Conservation (phyloP, 2,888 invertebrate genomes). For the Dascillus cervinus region DNA sequence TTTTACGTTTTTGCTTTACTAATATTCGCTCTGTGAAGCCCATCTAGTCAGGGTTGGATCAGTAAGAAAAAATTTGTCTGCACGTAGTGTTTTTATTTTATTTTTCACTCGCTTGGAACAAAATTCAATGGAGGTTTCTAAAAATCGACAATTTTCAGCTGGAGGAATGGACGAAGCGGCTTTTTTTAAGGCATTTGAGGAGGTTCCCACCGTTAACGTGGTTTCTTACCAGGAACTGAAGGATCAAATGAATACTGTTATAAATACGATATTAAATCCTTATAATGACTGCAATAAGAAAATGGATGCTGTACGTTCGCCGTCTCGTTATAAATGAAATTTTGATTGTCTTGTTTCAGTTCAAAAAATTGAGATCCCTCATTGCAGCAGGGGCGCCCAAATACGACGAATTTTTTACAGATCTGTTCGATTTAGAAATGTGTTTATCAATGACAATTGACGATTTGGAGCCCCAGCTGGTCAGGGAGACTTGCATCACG, state of each 20-base stretch:
- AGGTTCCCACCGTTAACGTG: slow-evolving; percentile 72
- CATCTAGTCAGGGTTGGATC: slow-evolving; percentile 34
- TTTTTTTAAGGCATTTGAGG: slow-evolving; percentile 79
- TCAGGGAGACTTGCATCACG: slow-evolving; percentile 92
- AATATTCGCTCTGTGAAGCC: slow-evolving; percentile 28
- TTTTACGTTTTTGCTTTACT: slow-evolving; percentile 15
- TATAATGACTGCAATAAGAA: slow-evolving; percentile 91
- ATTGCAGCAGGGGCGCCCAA: slow-evolving; percentile 68
- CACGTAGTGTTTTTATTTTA: slow-evolving; percentile 30
- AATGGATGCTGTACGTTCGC: slow-evolving; percentile 74
- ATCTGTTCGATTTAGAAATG: slow-evolving; percentile 71
- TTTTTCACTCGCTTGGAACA: no score
- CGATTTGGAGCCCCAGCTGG: slow-evolving; percentile 86
- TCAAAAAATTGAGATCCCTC: slow-evolving; percentile 79
- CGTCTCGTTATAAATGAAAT: background rate
- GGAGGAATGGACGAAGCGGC: slow-evolving; percentile 86
- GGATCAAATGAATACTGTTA: slow-evolving; percentile 68
- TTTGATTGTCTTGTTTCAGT: slow-evolving; percentile 45
- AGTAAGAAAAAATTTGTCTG: slow-evolving; percentile 25
- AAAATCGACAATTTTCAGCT: slow-evolving; percentile 40
- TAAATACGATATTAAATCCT: slow-evolving; percentile 69
- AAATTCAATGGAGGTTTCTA: background rate
- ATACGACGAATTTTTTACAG: slow-evolving; percentile 65
- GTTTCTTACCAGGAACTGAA: slow-evolving; percentile 79
- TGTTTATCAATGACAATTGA: slow-evolving; percentile 76